Evolutionary conservation across 2,888 invertebrate genomes (phyloP).

Genomic region (Heteromurus nitidus): DNA sequence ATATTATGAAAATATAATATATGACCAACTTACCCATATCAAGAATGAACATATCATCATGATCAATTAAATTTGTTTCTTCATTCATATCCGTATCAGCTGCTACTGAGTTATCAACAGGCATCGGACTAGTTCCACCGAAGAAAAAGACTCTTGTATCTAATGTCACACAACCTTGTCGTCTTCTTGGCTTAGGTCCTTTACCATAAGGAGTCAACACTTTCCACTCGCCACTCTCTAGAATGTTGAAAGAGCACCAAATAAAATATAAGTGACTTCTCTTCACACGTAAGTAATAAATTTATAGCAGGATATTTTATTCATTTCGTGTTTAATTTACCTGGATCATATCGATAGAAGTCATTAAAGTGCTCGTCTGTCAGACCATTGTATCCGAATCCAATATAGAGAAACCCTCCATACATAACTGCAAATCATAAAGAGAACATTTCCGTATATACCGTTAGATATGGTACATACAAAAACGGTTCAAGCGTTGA

Average conservation of each 20-base stretch:
- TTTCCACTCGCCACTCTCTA: constrained; percentile 71
- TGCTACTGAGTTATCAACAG: constrained; percentile 48
- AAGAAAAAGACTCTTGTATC: constrained; percentile 87
- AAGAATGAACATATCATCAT: constrained; percentile 88
- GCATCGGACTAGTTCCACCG: constrained; percentile 85
- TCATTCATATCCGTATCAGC: constrained; percentile 66
- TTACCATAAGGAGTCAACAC: constrained; percentile 67
- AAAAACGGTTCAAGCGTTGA: not conserved
- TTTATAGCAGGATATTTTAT: not conserved
- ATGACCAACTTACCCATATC: constrained; percentile 79
- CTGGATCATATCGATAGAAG: constrained; percentile 82
- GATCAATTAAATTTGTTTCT: constrained; percentile 81
- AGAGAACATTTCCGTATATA: not conserved
- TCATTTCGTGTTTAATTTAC: constrained; percentile 70
- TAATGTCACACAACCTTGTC: constrained; percentile 88
- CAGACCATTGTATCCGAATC: constrained; percentile 92
- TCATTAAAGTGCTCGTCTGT: constrained; percentile 88
- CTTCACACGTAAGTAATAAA: not conserved
- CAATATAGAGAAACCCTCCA: constrained; percentile 86
- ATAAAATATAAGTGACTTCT: not conserved
- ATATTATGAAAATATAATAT: constrained; percentile 28
- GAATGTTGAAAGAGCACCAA: not conserved
- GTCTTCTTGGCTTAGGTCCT: constrained; percentile 75
- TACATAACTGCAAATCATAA: constrained; percentile 82
- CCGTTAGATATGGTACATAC: not conserved